Conservation (phyloP, 2,797 vertebrate genomes). For the Anniella stebbinsi region DNA sequence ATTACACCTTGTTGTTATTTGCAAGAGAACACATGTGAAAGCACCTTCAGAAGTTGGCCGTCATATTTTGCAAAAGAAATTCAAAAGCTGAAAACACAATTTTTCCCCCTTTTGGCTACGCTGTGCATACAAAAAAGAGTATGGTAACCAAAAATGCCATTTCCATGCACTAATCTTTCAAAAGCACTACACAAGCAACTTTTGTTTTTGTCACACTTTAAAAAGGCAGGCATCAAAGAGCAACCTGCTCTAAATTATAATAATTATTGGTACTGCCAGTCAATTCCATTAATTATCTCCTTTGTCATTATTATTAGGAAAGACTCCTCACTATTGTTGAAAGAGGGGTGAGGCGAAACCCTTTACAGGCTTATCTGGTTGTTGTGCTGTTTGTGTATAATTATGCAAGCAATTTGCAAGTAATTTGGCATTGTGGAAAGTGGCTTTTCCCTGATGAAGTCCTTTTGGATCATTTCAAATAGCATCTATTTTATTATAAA, state of each 20-base stretch:
- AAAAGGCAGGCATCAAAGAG: constrained; percentile 42
- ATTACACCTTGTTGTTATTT: neutral
- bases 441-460: neutral
- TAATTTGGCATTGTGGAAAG: constrained; percentile 64
- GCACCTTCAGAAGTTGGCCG: neutral
- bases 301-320: constrained; percentile 52
- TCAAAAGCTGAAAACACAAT: constrained; percentile 34
- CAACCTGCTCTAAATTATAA: constrained; percentile 45
- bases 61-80: constrained; percentile 24
- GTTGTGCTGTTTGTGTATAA: constrained; percentile 55
- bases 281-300: constrained; percentile 59
- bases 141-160: neutral
- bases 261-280: constrained; percentile 54
- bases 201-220: constrained; percentile 45
- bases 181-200: neutral
- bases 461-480: constrained; percentile 31
- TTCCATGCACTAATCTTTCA: constrained; percentile 23
- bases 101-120: neutral
- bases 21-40: neutral
- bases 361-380: constrained; percentile 49
- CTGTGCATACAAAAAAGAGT: constrained; percentile 31
- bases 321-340: constrained; percentile 39
- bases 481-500: constrained; percentile 24
- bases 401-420: constrained; percentile 52
- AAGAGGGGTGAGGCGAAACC: constrained; percentile 26